Conservation (phyloP, 1,140 invertebrate genomes). For the Caenorhabditis remanei region DNA sequence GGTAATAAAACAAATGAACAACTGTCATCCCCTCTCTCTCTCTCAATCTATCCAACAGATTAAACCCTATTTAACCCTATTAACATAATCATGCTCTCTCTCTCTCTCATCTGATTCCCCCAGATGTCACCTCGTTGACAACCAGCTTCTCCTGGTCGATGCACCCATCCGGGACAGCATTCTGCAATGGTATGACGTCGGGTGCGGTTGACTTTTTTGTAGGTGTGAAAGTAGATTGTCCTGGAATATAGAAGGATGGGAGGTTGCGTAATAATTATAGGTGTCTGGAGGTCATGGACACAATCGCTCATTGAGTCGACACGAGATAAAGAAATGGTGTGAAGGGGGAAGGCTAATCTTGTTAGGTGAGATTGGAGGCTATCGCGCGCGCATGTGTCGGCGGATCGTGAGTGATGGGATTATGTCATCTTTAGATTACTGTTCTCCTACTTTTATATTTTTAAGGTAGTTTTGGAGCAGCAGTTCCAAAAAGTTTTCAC, state of each 20-base stretch:
- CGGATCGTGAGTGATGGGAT: background rate
- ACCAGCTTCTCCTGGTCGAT: slow-evolving; percentile 77
- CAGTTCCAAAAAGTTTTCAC: no score
- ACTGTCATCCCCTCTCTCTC: background rate
- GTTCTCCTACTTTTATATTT: no score
- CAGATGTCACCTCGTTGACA: slow-evolving; percentile 72
- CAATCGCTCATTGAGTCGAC: background rate
- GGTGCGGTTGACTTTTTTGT: slow-evolving; percentile 78
- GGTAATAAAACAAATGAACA: slow-evolving; percentile 49
- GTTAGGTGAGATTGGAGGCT: background rate
- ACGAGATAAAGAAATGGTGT: no score
- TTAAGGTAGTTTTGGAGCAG: no score
- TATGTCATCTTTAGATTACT: background rate
- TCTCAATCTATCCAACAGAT: background rate
- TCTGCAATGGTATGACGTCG: slow-evolving; percentile 77
- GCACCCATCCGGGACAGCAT: slow-evolving; percentile 80
- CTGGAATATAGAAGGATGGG: slow-evolving; percentile 73
- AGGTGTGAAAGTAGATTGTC: slow-evolving; percentile 79
- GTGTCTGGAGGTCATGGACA: slow-evolving; percentile 3
- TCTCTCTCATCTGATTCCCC: background rate
- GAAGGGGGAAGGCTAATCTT: background rate
- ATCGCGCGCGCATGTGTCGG: background rate
- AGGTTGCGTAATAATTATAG: slow-evolving; percentile 52
- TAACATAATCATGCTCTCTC: slow-evolving; percentile 51
- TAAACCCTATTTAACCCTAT: slow-evolving; percentile 34